Evolutionary conservation across 1,140 invertebrate species (phyloP).

Genomic region (Dufourea novaeangliae): DNA sequence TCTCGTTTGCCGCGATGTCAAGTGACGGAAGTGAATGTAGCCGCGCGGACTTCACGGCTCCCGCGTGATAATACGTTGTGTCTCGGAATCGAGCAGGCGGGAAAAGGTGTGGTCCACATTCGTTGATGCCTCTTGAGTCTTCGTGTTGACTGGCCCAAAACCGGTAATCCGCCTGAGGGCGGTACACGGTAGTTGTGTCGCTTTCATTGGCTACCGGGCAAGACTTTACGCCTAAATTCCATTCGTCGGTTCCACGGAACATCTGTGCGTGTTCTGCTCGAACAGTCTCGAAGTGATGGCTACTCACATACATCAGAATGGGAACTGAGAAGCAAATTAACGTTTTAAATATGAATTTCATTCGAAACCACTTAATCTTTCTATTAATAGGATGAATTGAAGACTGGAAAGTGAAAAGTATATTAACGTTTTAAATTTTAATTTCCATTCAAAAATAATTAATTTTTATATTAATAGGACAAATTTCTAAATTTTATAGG

Average conservation of each 20-base stretch:
- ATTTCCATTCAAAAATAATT: too few relatives aligned
- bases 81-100: constrained; percentile 59
- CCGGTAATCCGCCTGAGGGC: constrained; percentile 79
- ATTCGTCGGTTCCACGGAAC: constrained; percentile 26
- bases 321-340: neutral
- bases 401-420: too few relatives aligned
- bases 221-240: constrained; percentile 19
- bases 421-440: too few relatives aligned
- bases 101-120: constrained; percentile 75
- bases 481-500: too few relatives aligned
- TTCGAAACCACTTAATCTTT: neutral
- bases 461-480: too few relatives aligned
- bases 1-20: neutral
- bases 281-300: neutral
- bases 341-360: neutral
- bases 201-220: constrained; percentile 76
- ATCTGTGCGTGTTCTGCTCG: neutral
- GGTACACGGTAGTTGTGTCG: constrained; percentile 78
- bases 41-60: neutral
- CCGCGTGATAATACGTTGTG: constrained; percentile 3
- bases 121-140: constrained; percentile 47
- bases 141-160: constrained; percentile 73
- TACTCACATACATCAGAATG: neutral
- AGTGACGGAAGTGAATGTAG: neutral
- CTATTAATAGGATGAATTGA: too few relatives aligned